Percentiles rank a stretch among this genome's conserved stretches.
Conservation (phyloP, 2,888 invertebrate species). For the Antitype chi region DNA sequence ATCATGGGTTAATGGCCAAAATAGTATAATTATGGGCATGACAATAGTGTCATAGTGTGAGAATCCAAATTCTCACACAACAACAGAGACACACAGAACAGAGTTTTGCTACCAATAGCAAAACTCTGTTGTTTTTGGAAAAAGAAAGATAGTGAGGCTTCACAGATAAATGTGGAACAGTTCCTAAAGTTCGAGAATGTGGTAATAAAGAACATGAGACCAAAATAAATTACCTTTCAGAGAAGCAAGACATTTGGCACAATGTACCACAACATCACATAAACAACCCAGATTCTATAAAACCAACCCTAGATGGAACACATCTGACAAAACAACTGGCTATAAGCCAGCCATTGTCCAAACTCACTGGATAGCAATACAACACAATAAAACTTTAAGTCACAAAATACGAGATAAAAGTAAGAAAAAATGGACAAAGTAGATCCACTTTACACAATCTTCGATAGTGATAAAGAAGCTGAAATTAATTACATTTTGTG, state of each 20-base stretch:
- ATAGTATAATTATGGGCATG: neutral
- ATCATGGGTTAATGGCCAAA: neutral
- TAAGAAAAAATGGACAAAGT: constrained; percentile 3
- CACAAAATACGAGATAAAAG: constrained; percentile 11
- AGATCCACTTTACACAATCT: constrained; percentile 4
- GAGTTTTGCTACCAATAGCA: neutral
- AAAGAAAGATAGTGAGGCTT: neutral
- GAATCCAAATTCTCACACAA: no score
- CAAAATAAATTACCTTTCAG: neutral
- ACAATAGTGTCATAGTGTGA: no score
- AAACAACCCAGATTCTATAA: constrained; percentile 34
- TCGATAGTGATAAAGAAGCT: neutral
- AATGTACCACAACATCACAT: neutral
- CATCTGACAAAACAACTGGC: constrained; percentile 41
- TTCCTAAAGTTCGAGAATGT: neutral
- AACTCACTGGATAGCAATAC: constrained; percentile 32
- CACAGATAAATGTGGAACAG: no score
- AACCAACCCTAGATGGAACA: constrained; percentile 1
- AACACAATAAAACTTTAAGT: constrained; percentile 38
- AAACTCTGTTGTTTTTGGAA: neutral
- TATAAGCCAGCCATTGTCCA: constrained; percentile 41
- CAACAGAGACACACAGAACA: no score
- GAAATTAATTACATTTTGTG: neutral
- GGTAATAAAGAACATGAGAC: neutral
- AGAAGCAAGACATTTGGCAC: constrained; percentile 28